Conservation (phyloP, 2,797 vertebrate species). For the Rhincodon typus region DNA sequence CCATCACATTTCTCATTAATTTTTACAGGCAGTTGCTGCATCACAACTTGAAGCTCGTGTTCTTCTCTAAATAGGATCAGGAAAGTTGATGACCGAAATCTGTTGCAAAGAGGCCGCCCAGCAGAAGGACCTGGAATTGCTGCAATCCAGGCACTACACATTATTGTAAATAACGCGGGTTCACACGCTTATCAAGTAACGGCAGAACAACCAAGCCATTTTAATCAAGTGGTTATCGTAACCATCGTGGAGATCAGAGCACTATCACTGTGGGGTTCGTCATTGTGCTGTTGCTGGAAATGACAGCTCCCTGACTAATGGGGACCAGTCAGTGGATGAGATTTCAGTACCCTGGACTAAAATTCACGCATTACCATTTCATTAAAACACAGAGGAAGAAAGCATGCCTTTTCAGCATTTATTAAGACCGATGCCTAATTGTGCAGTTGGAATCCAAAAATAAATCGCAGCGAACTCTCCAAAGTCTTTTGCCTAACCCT, state of each 20-base stretch:
- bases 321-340: conserved; percentile 64
- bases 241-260: conserved; percentile 79
- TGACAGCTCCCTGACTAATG: conserved; percentile 70
- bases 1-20: conserved; percentile 31
- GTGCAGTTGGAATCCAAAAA: background rate
- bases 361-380: conserved; percentile 52
- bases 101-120: conserved; percentile 39
- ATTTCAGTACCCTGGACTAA: conserved; percentile 68
- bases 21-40: conserved; percentile 26
- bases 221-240: conserved; percentile 81
- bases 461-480: conserved; percentile 14
- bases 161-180: conserved; percentile 78
- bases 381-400: conserved; percentile 42
- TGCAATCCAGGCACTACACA: conserved; percentile 58
- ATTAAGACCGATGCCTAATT: conserved; percentile 36
- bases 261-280: conserved; percentile 61
- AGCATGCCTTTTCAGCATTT: conserved; percentile 19
- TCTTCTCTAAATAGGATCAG: background rate
- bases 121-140: conserved; percentile 45
- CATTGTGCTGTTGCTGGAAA: conserved; percentile 65
- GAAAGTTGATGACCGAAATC: background rate
- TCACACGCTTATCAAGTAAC: conserved; percentile 85
- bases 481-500: conserved; percentile 11
- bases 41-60: background rate
- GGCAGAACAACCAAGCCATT: conserved; percentile 78